phyloP scores from a whole-genome alignment of 2,797 vertebrate genomes.

The Gobionotothen gibberifrons region DNA sequence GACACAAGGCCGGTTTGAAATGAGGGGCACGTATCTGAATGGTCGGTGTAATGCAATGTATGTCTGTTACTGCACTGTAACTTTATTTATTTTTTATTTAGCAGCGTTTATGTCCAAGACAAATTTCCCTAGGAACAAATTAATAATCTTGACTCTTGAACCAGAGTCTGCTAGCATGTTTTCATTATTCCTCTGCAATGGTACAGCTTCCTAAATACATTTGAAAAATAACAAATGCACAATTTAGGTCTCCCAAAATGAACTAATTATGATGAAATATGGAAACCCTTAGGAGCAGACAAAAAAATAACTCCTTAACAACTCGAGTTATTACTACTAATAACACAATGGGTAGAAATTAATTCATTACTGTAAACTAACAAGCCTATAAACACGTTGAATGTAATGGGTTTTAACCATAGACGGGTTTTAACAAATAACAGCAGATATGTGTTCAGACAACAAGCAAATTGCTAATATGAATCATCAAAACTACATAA shows the following conservation, averaged over 20 bases:
- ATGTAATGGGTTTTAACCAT: neutral
- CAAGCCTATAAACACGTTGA: slow-evolving; percentile 33
- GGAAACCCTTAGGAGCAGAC: slow-evolving; percentile 3
- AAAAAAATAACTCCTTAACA: slow-evolving; percentile 16
- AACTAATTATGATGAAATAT: slow-evolving; percentile 36
- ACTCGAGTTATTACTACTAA: slow-evolving; percentile 26
- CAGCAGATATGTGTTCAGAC: slow-evolving; percentile 19
- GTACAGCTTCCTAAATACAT: slow-evolving; percentile 8
- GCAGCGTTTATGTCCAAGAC: no score
- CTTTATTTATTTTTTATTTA: no score
- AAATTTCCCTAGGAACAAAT: no score
- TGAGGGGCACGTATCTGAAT: no score
- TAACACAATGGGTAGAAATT: slow-evolving; percentile 23
- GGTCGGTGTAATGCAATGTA: no score
- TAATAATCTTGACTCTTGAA: neutral
- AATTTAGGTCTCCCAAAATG: slow-evolving; percentile 22
- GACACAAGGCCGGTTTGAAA: no score
- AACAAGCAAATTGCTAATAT: slow-evolving; percentile 27
- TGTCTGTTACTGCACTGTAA: neutral
- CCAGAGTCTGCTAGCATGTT: neutral
- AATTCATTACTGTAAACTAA: slow-evolving; percentile 46
- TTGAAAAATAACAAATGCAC: slow-evolving; percentile 5
- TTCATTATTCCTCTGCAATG: neutral
- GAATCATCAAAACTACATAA: slow-evolving; percentile 34
- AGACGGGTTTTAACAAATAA: slow-evolving; percentile 29